Base-by-base conservation (phyloP, 2,888 invertebrate genomes). In the Ochropleura leucogaster region DNA sequence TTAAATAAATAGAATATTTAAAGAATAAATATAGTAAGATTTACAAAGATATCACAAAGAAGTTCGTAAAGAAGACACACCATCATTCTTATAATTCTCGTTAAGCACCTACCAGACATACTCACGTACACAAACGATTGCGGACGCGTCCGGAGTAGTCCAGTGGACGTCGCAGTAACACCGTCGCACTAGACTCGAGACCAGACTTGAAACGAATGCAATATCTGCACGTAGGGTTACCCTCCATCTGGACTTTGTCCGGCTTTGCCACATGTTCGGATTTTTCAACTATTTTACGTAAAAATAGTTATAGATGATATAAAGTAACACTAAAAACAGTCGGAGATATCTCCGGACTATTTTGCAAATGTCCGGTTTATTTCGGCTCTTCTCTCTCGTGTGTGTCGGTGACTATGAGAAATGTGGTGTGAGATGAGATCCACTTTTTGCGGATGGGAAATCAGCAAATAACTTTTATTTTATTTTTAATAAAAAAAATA, bases 121-220 rank as follows among this genome's bases (percentile, higher is more conserved):
- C 46, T 12, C 77, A 73, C 77, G 80, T 83, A 77, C 66, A 76
- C 72, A 80, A 83, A 77, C 68, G 66, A 53, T 66, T 64, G 74
- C 40, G 60, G 59, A 72, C 57, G 51, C 72, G 66, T 81, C 73
- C 55, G 55, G 75, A 79, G 68, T 68, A 84, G 79, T 65, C 60
- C 51, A 30, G 63, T 60, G 71, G 71, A 74, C 79, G 68, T 66
- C 69, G 62, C 49, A 47, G 68, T 62, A 70, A 53, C 47, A 49
- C 40, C n/a, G 42, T 70, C 51, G 65, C 68, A 81, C 80, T 62
- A 80, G 83, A 84, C 78, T 71, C 78, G 78, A 81, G 79, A 76
- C 79, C 73, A 78, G 72, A 77, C 83, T 77, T 44, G 70, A 74
- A 75, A 69, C 72, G 85, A 85, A 83, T 86, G 89, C 88, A 86